Evolutionary conservation across 2,888 invertebrate genomes (phyloP), one percentile per base, ranked within the genome.

Genomic region (Miltochrista miniata): DNA sequence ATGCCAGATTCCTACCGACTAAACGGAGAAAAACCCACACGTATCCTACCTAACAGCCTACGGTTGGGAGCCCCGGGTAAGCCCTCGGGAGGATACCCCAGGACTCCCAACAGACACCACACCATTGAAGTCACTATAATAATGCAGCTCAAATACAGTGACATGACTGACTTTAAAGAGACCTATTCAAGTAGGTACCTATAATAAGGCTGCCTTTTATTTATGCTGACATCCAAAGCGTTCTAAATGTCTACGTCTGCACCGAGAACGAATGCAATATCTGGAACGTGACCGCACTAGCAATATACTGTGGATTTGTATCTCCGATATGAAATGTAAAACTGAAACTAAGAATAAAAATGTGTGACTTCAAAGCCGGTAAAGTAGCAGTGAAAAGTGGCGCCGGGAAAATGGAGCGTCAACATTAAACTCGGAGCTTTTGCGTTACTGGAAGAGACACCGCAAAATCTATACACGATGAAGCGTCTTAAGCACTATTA

Each of bases 251-350:
- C 49, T 34, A 33, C 51, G 53, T 41, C 45, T 10, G n/a, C 40
- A 50, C 35, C 48, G 18, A 5, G 63, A 64, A 24, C 18, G 18
- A 24, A 61, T 66, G 71, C 70, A 66, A 71, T 70, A 66, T 62
- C 57, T 51, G 46, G 56, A 35, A 72, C 72, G 72, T 72, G 72
- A 62, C 68, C 50, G 56, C 54, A 63, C 58, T 70, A 12, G 35
- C 12, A 48, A 54, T 35, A 34, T 51, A 51, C 43, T 52, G 48
- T 41, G 37, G 59, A 62, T 48, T 57, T 51, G 40, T 44, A 48
- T 51, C 53, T n/a, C 15, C 40, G n/a, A 45, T 53, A 54, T 65
- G 53, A 60, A 65, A 65, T 62, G 54, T 64, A 53, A 56, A 65
- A 56, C 54, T 60, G 40, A 45, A 57, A 54, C 50, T 37, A 35